A percentile compares a stretch with the other conserved stretches of the same genome.
These are phyloP conservation scores for Agrochola lychnidis DNA, from an alignment of 2,888 invertebrate species.

Conservation along the genomic window DNA sequence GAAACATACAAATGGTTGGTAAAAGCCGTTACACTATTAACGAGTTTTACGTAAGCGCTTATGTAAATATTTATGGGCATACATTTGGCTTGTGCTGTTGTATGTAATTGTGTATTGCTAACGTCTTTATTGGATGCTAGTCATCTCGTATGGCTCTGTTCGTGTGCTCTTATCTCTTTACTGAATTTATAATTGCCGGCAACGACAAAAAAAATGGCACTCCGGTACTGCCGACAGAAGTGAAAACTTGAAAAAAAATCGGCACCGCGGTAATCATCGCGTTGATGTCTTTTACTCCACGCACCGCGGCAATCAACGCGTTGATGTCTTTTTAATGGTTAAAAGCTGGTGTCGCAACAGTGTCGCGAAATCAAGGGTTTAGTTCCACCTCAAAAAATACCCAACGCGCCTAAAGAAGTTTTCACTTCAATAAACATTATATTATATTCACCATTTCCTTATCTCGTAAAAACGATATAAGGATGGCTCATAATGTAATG, in stretches of 20 bases:
- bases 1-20: slow-evolving; percentile 25
- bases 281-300: too few relatives aligned
- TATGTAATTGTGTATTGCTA: slow-evolving; percentile 26
- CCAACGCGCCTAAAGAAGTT: too few relatives aligned
- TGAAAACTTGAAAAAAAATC: too few relatives aligned
- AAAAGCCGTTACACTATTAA: slow-evolving; percentile 20
- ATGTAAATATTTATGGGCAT: slow-evolving; percentile 50
- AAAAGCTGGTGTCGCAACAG: too few relatives aligned
- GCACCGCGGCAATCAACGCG: too few relatives aligned
- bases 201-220: not conserved
- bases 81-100: slow-evolving; percentile 44
- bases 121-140: slow-evolving; percentile 32
- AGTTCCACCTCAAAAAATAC: too few relatives aligned
- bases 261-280: too few relatives aligned
- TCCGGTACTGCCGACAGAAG: too few relatives aligned
- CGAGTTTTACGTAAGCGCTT: slow-evolving; percentile 45
- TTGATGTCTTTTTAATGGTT: too few relatives aligned
- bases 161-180: not conserved
- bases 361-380: too few relatives aligned
- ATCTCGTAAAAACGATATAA: not conserved
- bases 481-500: too few relatives aligned
- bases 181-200: not conserved
- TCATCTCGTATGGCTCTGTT: slow-evolving; percentile 12
- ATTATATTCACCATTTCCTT: not conserved
- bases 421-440: not conserved